phyloP scores from a whole-genome alignment of 2,888 invertebrate genomes.

The Achlya flavicornis region DNA sequence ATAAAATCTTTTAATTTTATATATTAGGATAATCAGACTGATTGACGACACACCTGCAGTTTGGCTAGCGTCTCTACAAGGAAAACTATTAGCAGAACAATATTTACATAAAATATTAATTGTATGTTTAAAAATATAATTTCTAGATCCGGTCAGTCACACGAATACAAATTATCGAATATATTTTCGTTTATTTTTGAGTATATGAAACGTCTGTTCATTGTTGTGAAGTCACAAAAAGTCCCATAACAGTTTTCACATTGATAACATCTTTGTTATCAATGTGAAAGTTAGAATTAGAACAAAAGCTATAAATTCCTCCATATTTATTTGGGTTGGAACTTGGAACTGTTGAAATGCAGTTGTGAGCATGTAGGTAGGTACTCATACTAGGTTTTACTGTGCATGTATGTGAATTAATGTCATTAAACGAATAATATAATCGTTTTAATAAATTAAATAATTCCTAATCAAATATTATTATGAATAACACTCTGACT shows the following conservation, averaged over 20 bases:
- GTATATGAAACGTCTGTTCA: background rate
- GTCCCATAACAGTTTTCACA: slow-evolving; percentile 1
- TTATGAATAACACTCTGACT: too few relatives aligned
- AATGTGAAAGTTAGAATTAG: background rate
- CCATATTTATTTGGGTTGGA: background rate
- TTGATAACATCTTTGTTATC: too few relatives aligned
- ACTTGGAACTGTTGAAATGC: background rate
- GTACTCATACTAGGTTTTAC: too few relatives aligned
- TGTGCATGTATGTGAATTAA: too few relatives aligned
- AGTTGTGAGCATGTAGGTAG: background rate
- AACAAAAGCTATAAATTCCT: background rate
- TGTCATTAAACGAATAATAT: too few relatives aligned
- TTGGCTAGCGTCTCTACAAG: background rate
- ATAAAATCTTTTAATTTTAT: background rate
- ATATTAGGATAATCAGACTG: too few relatives aligned
- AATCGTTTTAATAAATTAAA: too few relatives aligned
- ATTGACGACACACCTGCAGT: too few relatives aligned
- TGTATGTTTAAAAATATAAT: background rate
- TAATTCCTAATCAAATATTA: too few relatives aligned
- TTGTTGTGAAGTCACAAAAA: background rate
- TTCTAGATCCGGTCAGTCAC: background rate
- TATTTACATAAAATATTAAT: too few relatives aligned
- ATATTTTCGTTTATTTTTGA: background rate
- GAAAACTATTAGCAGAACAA: background rate
- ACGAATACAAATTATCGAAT: background rate